Evolutionary conservation across 2,113 vertebrate genomes (phyloP).

Genomic region (Climacteris rufus): DNA sequence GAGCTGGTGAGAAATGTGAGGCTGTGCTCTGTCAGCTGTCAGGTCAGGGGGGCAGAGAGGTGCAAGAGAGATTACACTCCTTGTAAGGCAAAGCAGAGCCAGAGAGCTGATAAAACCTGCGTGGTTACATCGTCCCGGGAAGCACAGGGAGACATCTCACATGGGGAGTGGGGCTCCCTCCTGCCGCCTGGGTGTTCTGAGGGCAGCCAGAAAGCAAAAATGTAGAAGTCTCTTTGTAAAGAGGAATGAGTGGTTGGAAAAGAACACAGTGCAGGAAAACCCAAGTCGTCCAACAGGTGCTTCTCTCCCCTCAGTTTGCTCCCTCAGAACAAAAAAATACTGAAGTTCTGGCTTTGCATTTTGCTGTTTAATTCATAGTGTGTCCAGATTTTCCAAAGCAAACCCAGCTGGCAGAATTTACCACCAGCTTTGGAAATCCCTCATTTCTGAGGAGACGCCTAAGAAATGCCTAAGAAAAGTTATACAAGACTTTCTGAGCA

Average conservation of each 20-base stretch:
- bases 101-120: slow-evolving; percentile 1
- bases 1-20: slow-evolving; percentile 1
- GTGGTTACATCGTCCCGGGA: fast-evolving
- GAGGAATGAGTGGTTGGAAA: background rate
- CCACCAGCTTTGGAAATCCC: background rate
- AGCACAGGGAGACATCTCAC: background rate
- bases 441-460: background rate
- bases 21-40: slow-evolving; percentile 70
- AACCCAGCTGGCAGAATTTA: background rate
- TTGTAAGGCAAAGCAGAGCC: slow-evolving; percentile 62
- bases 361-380: background rate
- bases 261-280: background rate
- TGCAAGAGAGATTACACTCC: slow-evolving; percentile 32
- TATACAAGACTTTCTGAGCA: background rate
- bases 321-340: background rate
- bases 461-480: background rate
- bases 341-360: background rate
- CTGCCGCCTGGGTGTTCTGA: background rate
- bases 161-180: background rate
- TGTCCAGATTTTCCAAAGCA: background rate
- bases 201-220: background rate
- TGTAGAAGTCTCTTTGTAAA: background rate
- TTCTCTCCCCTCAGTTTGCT: background rate
- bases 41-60: slow-evolving; percentile 23
- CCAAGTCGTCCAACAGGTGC: background rate